Evolutionary conservation across 2,113 vertebrate species (phyloP).

Genomic region (Heterotilapia buettikoferi): DNA sequence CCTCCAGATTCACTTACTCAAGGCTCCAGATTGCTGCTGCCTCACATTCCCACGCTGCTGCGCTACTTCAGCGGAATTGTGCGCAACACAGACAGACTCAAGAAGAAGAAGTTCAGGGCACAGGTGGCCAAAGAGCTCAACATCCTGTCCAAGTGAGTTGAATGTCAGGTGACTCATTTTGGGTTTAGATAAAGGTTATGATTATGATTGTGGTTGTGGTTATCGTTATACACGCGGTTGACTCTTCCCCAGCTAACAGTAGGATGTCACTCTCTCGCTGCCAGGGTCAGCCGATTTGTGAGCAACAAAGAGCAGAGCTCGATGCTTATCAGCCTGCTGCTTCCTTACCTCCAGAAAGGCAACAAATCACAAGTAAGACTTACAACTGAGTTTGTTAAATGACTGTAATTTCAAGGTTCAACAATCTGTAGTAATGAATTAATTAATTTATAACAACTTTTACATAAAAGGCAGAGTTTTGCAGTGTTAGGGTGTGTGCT

Average conservation of each 20-base stretch:
- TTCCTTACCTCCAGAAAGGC: constrained; percentile 85
- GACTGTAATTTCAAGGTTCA: too few relatives aligned
- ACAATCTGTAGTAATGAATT: rapidly evolving
- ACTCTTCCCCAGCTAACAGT: too few relatives aligned
- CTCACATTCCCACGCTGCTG: constrained; percentile 85
- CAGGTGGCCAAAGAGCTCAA: constrained; percentile 92
- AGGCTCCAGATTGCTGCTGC: constrained; percentile 82
- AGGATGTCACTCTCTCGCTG: background rate
- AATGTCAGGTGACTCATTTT: background rate
- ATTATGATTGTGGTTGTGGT: background rate
- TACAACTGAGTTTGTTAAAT: background rate
- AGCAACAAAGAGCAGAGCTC: constrained; percentile 87
- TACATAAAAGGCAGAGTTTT: rapidly evolving
- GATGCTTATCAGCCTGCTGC: constrained; percentile 81
- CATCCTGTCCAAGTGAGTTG: constrained; percentile 92
- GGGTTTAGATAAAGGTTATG: background rate
- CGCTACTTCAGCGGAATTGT: constrained; percentile 83
- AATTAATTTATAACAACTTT: background rate
- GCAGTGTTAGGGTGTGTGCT: rapidly evolving
- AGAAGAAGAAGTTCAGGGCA: constrained; percentile 82
- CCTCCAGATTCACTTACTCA: constrained; percentile 73
- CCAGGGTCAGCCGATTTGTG: constrained; percentile 90
- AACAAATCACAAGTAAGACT: constrained; percentile 76
- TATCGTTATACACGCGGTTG: background rate
- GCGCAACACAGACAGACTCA: constrained; percentile 78